Base-by-base conservation (phyloP, 2,113 vertebrate genomes). In the Monopterus albus region DNA sequence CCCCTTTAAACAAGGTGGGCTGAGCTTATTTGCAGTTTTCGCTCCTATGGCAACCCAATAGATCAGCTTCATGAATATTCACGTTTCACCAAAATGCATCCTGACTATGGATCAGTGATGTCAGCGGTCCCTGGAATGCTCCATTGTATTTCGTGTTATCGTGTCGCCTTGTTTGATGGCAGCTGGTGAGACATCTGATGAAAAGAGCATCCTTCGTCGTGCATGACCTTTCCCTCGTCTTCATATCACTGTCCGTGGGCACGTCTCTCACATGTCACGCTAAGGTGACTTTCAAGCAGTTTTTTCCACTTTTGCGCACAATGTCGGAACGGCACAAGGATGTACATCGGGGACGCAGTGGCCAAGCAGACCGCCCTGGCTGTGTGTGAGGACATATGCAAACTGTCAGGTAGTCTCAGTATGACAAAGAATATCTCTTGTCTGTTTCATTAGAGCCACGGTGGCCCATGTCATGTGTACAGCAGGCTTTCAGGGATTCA, bases 1-100 rank as follows among this genome's bases (percentile, higher is more conserved):
- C 83, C 87, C 91, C 91, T 91, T 96, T 96, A 95, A 96, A 94
- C 93, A 90, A 96, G 94, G 95, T 95, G 94, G 95, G 95, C 94
- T 92, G 94, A 92, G 94, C 94, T 79, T 93, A 92, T 86, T 93
- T 93, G 92, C 94, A 85, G 92, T 91, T 91, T 90, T 88, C 91
- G 96, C 96, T 97, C 91, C 96, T 96, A 97, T 97, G 95, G 95
- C 96, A 96, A 98, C 96, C 93, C 94, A 92, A 91, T 94, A 92
- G 95, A 96, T 93, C 92, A 94, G 89, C 93, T 95, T 94, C 93
- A 94, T 95, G 95, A 95, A 96, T 95, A 96, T 96, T 95, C 94
- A 94, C 91, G 92, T 91, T 83, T 85, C 88, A 85, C 92, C 94
- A 86, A 93, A 91, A 85, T 92, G 94, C 94, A 91, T 51, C 78